Base-by-base conservation (phyloP, 2,888 invertebrate genomes). In the Hydroisotoma schaefferi region DNA sequence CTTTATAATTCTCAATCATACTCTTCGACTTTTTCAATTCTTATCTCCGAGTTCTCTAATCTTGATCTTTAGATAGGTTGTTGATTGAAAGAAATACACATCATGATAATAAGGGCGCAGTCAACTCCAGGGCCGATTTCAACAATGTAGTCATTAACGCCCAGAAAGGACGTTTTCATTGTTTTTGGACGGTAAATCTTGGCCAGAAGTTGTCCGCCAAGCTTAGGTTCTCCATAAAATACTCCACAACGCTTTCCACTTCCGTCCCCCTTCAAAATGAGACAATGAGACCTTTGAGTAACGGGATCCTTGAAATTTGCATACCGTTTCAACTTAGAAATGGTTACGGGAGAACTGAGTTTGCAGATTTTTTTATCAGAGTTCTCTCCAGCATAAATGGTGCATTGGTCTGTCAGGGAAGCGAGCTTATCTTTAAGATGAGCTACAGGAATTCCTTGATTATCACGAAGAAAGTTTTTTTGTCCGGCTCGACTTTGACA, bases 111-210 rank as follows among this genome's bases (percentile, higher is more conserved):
- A 1, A 68, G 48, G 5, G 68, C 65, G 27, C 63, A 56, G 37
- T 68, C 68, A 22, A 65, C 65, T 23, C 68, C 68, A 53, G 65
- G 56, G 25, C 63, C 65, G 25, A 68, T 61, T 40, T 68, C 65
- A 37, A 68, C 29, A 15, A 57, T 57, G 38, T 65, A 65, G 12
- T 65, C 63, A 33, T 65, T 57, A 12, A 49, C 54, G 20, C 59
- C 63, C 25, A 57, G 53, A 18, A 63, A 29, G 49, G 57, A 51
- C 18, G 44, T 27, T 22, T 56, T 61, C 22, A 49, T 61, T 0
- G 61, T 59, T 20, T 48, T 20, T 15, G 59, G 61, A 37, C 65
- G 43, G 55, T 33, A 63, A n/a, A 65, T 59, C 43, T 57, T 68
- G 6, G 63, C 68, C 40, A 68, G 54, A 0, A 63, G 63, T 10